phyloP scores from a whole-genome alignment of 2,888 invertebrate genomes.

The Hirtodrosophila cameraria region DNA sequence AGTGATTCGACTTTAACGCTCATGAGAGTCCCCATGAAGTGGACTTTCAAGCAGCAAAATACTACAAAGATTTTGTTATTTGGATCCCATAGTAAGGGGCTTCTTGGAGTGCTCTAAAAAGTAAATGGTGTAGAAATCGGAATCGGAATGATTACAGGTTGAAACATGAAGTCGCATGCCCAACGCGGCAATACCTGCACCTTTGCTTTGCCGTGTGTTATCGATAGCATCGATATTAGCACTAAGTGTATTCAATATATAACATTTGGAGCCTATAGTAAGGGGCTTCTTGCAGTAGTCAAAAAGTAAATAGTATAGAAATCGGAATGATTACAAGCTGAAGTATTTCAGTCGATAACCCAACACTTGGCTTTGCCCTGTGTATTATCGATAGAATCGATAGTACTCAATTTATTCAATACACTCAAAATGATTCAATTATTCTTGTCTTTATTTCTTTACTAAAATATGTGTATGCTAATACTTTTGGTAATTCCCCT shows the following conservation, averaged over 20 bases:
- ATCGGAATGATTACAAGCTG: too few species aligned
- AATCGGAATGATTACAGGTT: conserved; percentile 13
- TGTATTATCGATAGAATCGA: too few species aligned
- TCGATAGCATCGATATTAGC: neutral
- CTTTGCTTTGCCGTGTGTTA: neutral
- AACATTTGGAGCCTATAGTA: too few species aligned
- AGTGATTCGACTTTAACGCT: conserved; percentile 26
- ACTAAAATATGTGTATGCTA: too few species aligned
- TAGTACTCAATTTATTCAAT: too few species aligned
- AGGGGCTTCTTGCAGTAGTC: too few species aligned
- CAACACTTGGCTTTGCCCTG: neutral
- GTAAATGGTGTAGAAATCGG: conserved; percentile 17
- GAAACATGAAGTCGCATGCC: neutral
- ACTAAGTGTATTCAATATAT: too few species aligned
- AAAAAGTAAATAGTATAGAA: too few species aligned
- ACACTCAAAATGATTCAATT: too few species aligned
- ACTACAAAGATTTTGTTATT: conserved; percentile 16
- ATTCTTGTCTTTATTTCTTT: too few species aligned
- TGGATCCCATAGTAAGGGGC: neutral
- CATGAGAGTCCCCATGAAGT: conserved; percentile 32
- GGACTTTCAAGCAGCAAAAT: conserved; percentile 30
- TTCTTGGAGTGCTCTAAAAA: conserved; percentile 4
- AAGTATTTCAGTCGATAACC: too few species aligned
- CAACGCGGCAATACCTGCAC: neutral
- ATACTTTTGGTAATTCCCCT: too few species aligned